Evolutionary conservation across 2,113 vertebrate species (phyloP).

Genomic region (Scophthalmus maximus): DNA sequence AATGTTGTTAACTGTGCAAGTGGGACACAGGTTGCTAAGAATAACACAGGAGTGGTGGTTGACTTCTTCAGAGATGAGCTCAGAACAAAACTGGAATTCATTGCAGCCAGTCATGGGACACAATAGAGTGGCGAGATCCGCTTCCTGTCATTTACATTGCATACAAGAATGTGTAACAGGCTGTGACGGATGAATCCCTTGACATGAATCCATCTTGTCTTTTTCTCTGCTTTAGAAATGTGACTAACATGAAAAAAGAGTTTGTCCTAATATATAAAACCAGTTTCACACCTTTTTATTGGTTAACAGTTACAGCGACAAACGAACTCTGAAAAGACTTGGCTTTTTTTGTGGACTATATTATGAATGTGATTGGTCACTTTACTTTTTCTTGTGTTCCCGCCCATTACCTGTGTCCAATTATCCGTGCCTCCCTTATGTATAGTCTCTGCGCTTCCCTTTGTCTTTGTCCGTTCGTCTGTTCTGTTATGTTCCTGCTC

Average conservation of each 20-base stretch:
- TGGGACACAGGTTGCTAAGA: background rate
- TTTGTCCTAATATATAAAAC: background rate
- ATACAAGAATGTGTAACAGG: slow-evolving; percentile 13
- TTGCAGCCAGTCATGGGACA: slow-evolving; percentile 22
- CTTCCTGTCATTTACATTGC: background rate
- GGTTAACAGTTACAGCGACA: too few relatives aligned
- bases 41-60: background rate
- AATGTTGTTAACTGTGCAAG: background rate
- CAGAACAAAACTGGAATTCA: slow-evolving; percentile 31
- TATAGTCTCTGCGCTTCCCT: too few relatives aligned
- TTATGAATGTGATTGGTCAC: too few relatives aligned
- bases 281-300: too few relatives aligned
- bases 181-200: background rate
- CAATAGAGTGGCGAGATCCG: background rate
- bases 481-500: too few relatives aligned
- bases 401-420: too few relatives aligned
- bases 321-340: too few relatives aligned
- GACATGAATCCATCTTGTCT: background rate
- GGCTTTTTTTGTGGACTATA: too few relatives aligned
- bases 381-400: too few relatives aligned
- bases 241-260: background rate
- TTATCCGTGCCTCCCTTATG: too few relatives aligned
- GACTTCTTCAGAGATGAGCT: background rate
- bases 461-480: too few relatives aligned
- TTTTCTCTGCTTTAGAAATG: background rate